Base-by-base conservation (phyloP, 2,797 vertebrate genomes). In the Micropoecilia bifurca region DNA sequence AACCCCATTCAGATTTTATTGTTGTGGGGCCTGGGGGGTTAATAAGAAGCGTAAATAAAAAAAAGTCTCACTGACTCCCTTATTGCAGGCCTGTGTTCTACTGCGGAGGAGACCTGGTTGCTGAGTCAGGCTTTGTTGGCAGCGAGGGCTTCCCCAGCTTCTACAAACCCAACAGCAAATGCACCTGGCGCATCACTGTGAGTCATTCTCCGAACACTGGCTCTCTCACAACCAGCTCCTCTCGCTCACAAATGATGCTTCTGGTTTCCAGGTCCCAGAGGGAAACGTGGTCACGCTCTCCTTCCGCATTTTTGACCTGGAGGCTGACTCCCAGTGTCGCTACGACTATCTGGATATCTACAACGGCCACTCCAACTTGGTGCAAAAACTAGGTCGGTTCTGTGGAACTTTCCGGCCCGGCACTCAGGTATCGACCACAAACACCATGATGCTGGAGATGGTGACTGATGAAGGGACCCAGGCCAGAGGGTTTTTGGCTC, bases 381-480 rank as follows among this genome's bases (percentile, higher is more conserved):
- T 94, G 30, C 96, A 97, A 88, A 95, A 96, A 74, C 95, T 98
- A 16, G 97, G 97, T 0, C 97, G 96, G 0, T 97, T 98, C 86
- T 98, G 97, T 13, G 97, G 97, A 76, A 98, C 97, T 0, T 98
- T 98, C 92, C 93, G 97, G 1, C 97, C 97, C 0, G 97, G 97
- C 0, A 77, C 95, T 9, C 85, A 98, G 3, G 96, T 97, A 74
- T 96, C 97, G 30, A 96, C 97, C 16, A 93, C 96, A 83, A 96
- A 97, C 90, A 96, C 93, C 46, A 96, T 98, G 95, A 95, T 96
- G 95, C 90, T 98, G 84, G 95, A 96, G 83, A 97, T 98, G 97
- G 96, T 82, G 10, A 88, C 96, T 0, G 97, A 98, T n/a, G 95
- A 83, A 0, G 96, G 85, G 79, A 96, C 93, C 0, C 96, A 96